phyloP scores from a whole-genome alignment of 2,113 vertebrate species.

The Labeo rohita region DNA sequence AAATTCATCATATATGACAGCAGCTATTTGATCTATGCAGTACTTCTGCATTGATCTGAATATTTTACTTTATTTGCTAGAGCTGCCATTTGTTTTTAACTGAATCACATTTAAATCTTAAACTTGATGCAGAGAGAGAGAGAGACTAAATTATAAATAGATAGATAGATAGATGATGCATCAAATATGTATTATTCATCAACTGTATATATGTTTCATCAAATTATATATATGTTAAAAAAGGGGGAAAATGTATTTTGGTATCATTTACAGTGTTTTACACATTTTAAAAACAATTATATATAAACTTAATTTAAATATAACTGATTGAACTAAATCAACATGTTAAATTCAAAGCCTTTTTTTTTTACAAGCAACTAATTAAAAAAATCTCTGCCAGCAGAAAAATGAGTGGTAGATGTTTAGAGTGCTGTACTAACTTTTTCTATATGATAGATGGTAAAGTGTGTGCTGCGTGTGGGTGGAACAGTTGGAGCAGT shows the following conservation, averaged over 20 bases:
- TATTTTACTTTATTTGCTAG: background rate
- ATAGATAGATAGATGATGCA: too few species aligned
- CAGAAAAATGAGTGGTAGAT: background rate
- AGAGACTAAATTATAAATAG: too few species aligned
- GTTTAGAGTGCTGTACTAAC: background rate
- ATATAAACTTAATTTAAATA: too few species aligned
- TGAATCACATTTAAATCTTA: too few species aligned
- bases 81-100: too few species aligned
- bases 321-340: background rate
- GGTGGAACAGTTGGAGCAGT: constrained; percentile 38
- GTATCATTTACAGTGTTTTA: too few species aligned
- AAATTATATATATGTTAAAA: too few species aligned
- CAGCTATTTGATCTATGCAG: background rate
- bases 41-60: background rate
- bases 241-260: too few species aligned
- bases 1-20: background rate
- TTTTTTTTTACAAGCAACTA: background rate
- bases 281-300: too few species aligned
- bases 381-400: background rate
- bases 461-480: constrained; percentile 27
- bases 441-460: constrained; percentile 33
- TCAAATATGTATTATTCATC: background rate
- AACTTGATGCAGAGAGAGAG: too few species aligned
- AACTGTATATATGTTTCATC: too few species aligned
- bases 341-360: background rate